Conservation (phyloP, 2,113 vertebrate species). For the Microcebus griseorufus region DNA sequence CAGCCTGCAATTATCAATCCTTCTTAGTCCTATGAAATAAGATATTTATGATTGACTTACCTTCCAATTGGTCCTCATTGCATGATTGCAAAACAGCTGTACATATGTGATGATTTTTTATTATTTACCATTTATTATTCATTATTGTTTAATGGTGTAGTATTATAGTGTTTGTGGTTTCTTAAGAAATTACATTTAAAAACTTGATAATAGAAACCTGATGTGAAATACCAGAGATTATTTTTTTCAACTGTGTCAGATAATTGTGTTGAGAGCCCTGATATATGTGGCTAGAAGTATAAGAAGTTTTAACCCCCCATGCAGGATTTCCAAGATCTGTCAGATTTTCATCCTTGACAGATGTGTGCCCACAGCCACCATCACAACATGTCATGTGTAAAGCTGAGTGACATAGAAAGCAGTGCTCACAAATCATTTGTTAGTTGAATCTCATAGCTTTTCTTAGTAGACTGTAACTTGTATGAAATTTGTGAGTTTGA, state of each 20-base stretch:
- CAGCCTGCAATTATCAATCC: neutral
- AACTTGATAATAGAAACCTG: neutral
- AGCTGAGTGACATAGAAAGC: neutral
- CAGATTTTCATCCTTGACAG: neutral
- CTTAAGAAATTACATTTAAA: neutral
- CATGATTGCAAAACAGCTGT: neutral
- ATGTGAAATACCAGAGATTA: neutral
- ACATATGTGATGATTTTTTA: neutral
- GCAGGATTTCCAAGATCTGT: neutral
- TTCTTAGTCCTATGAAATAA: neutral
- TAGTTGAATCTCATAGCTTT: neutral
- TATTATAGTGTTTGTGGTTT: neutral
- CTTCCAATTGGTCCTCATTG: neutral
- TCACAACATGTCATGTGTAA: neutral
- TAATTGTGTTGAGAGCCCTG: neutral
- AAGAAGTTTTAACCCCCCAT: neutral
- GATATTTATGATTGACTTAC: neutral
- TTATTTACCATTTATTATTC: neutral
- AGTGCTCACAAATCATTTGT: neutral
- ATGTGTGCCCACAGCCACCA: neutral
- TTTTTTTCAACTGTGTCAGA: neutral
- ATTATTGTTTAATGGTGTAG: neutral
- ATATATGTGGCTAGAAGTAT: neutral
- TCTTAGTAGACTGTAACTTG: neutral
- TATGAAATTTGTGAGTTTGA: neutral